Evolutionary conservation across 2,888 invertebrate species (phyloP).

Genomic region (Euzetes globulus): DNA sequence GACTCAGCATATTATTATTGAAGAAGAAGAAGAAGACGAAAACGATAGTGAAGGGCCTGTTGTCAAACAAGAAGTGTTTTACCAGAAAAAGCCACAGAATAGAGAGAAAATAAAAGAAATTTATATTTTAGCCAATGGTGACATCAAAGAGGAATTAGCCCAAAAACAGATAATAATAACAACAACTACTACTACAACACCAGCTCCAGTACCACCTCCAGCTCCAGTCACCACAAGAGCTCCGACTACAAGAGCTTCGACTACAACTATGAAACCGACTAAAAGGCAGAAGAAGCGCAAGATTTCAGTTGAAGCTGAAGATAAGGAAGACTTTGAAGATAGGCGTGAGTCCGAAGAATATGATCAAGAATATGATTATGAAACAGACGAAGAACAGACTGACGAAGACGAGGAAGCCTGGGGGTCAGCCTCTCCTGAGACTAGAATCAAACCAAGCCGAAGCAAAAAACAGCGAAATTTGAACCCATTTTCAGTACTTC

Average conservation of each 20-base stretch:
- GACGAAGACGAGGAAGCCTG: not conserved
- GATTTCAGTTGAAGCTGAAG: not conserved
- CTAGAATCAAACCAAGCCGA: not conserved
- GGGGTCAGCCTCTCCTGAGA: conserved; percentile 7
- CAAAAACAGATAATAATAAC: not conserved
- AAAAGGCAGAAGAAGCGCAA: not conserved
- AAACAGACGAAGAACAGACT: not conserved
- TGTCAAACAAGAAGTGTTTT: not conserved
- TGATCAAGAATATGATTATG: not conserved
- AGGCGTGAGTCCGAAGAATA: too few species aligned
- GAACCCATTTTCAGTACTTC: not conserved
- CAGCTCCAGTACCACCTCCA: too few species aligned
- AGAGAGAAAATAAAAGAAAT: not conserved
- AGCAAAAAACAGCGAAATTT: not conserved
- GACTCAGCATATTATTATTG: not conserved
- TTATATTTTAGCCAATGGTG: not conserved
- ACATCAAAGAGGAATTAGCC: not conserved
- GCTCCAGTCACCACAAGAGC: not conserved
- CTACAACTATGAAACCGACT: not conserved
- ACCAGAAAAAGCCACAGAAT: not conserved
- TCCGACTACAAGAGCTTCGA: not conserved
- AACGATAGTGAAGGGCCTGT: not conserved
- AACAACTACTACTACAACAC: not conserved
- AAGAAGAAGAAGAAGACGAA: not conserved
- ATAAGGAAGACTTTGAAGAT: not conserved